phyloP scores from a whole-genome alignment of 1,140 invertebrate species.

The Geopemphigus sp. region DNA sequence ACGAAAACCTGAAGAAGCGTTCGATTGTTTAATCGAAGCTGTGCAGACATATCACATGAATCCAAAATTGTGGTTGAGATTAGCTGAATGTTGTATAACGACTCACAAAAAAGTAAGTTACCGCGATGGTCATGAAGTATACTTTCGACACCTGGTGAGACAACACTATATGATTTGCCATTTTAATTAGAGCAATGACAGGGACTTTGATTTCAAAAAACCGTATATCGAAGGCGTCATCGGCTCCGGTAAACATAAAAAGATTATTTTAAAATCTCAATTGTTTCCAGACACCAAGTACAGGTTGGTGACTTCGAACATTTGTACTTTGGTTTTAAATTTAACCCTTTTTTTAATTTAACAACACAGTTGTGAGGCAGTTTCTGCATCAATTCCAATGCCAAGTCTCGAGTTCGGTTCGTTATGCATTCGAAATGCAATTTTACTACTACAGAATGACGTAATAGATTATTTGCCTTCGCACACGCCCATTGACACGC shows the following conservation, averaged over 20 bases:
- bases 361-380: conserved; percentile 59
- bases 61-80: conserved; percentile 83
- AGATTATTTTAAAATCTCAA: conserved; percentile 64
- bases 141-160: too few relatives aligned
- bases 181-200: conserved; percentile 67
- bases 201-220: conserved; percentile 67
- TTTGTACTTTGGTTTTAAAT: neutral
- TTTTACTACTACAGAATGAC: conserved; percentile 55
- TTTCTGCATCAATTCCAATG: conserved; percentile 78
- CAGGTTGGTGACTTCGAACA: conserved; percentile 54
- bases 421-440: conserved; percentile 82
- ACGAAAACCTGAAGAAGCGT: conserved; percentile 76
- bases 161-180: conserved; percentile 54
- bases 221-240: conserved; percentile 65
- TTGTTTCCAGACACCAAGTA: conserved; percentile 63
- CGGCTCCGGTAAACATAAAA: conserved; percentile 64
- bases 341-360: conserved; percentile 16
- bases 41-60: conserved; percentile 83
- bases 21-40: conserved; percentile 87
- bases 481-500: conserved; percentile 22
- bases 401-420: conserved; percentile 87
- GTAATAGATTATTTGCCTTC: conserved; percentile 30
- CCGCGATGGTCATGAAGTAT: neutral
- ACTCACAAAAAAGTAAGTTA: conserved; percentile 65
- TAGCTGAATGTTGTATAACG: conserved; percentile 89